Percentiles rank a stretch among this genome's conserved stretches.
phyloP scores from a whole-genome alignment of 2,888 invertebrate species.

The Scrobipalpa atriplicella region DNA sequence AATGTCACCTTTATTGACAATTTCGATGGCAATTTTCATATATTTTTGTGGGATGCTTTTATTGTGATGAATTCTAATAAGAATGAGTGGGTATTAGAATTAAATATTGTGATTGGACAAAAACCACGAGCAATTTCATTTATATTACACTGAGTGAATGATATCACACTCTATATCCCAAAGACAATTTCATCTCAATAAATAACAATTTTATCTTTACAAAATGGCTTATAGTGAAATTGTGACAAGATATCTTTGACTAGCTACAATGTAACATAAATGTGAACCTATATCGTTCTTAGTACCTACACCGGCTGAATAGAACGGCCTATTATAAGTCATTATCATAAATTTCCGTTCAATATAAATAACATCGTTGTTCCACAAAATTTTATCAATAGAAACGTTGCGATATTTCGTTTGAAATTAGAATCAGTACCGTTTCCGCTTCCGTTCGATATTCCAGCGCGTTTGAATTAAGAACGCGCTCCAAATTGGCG shows the following conservation, averaged over 20 bases:
- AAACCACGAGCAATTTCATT: not conserved
- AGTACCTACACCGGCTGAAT: constrained; percentile 40
- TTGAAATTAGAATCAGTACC: constrained; percentile 81
- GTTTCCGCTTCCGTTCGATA: constrained; percentile 82
- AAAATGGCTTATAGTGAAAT: not conserved
- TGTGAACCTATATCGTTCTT: constrained; percentile 17
- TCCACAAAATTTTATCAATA: constrained; percentile 78
- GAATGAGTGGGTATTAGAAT: not conserved
- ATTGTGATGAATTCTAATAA: constrained; percentile 13
- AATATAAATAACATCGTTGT: constrained; percentile 71
- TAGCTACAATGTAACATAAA: constrained; percentile 12
- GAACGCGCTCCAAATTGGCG: constrained; percentile 68
- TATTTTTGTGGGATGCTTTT: constrained; percentile 9
- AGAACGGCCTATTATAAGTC: constrained; percentile 63
- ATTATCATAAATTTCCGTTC: constrained; percentile 79
- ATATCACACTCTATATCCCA: too few species aligned
- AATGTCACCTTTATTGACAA: constrained; percentile 34
- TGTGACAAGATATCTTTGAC: constrained; percentile 5
- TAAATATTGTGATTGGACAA: not conserved
- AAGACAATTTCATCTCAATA: too few species aligned
- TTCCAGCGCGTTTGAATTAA: constrained; percentile 73
- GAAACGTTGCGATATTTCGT: constrained; percentile 77
- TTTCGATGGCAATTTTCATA: constrained; percentile 19
- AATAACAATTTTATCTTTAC: not conserved
- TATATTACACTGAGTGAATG: too few species aligned